Base-by-base conservation (phyloP, 2,888 invertebrate genomes). In the Helobdella robusta region DNA sequence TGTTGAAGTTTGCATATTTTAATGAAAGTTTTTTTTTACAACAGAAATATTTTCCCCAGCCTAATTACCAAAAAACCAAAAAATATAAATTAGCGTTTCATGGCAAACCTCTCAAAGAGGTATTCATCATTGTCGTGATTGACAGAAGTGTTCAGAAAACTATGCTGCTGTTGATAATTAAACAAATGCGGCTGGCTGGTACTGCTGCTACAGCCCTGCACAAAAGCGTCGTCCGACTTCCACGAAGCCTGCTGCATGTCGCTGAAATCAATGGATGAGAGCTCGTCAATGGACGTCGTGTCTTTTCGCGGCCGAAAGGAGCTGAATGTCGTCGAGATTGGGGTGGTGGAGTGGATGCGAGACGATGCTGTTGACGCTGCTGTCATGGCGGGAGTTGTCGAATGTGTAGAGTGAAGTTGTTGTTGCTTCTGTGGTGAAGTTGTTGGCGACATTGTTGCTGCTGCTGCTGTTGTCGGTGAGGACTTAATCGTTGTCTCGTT, bases 281-380 rank as follows among this genome's bases (percentile, higher is more conserved):
- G 30, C 11, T 15, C 23, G 30, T 54, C 54, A 32, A 54, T 54
- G 23, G 54, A 30, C 5, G 54, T 54, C 30, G n/a, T n/a, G n/a
- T n/a, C n/a, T n/a, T n/a, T n/a, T n/a, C n/a, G n/a, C n/a, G n/a
- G n/a, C n/a, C n/a, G n/a, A n/a, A n/a, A 15, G 50, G 6, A 6
- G 50, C 5, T n/a, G 32, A 54, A 32, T 30, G 54, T 11, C 32
- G 54, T 18, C n/a, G 5, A 30, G 54, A 6, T 4, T 54, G 54
- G 54, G 15, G 54, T 28, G 4, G n/a, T 23, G 30, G 30, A 6
- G 50, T 50, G 50, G 50, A 18, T 15, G 11, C 11, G 40, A 23
- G n/a, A 58, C 2, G 35, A 59, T 59, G 63, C 28, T 63, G 63
- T 4, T 59, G 59, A 30, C 59, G 46, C 18, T 59, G 65, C 23